Evolutionary conservation across 2,113 vertebrate species (phyloP), one percentile per base, ranked within the genome.

Genomic region (Melierax canorus): DNA sequence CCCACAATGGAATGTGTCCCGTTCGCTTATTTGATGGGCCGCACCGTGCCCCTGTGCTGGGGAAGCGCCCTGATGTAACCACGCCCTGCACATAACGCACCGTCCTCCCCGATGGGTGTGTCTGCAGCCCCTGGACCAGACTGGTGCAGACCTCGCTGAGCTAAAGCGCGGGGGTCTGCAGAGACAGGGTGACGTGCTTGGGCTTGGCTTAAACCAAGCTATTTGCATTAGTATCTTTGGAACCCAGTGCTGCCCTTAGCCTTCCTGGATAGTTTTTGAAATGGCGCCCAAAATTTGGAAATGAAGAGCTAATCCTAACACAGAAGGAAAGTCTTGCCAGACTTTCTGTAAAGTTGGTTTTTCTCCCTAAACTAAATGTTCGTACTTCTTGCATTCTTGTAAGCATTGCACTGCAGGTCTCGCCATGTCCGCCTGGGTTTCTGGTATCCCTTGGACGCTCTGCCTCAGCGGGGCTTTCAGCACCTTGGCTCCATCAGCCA

Each of bases 1-100:
- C 60, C 76, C 60, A 91, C 69, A 84, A 86, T 89, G 91, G 91
- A 96, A 91, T 93, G 86, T 91, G 94, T 94, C 94, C 93, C 0
- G 59, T 92, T 85, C 9, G 87, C 94, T 93, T 85, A 86, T 93
- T 94, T 93, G 74, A 53, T 29, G 77, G 71, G 58, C 85, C 2
- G 5, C 24, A 20, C 68, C 5, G 0, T 63, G 86, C 5, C 67
- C 45, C 82, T 2, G 24, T 1, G 10, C 60, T 1, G 2, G 75
- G 41, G 86, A 86, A 93, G 86, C 2, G 3, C 68, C 46, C 85
- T 71, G 82, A 56, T 82, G 53, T 82, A 85, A 73, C 75, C 18
- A 1, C 66, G 50, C 30, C 55, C 53, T 1, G 8, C 23, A 34
- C 24, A 8, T 19, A 63, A 46, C 0, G 1, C 36, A 27, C 7